phyloP scores from a whole-genome alignment of 2,888 invertebrate species.

The Ectemnius continuus region DNA sequence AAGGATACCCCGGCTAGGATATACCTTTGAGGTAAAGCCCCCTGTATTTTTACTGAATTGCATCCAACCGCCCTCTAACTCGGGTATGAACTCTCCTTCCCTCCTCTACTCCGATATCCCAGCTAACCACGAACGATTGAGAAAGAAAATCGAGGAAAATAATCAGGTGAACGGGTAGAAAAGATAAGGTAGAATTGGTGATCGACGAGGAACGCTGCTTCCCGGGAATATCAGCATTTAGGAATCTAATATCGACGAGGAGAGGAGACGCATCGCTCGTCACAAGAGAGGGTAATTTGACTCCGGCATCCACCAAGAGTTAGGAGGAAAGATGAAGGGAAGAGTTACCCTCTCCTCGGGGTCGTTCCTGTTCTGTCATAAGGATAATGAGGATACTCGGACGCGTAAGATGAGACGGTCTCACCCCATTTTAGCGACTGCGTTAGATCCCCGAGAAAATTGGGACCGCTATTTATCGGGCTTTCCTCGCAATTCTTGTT shows the following conservation, averaged over 20 bases:
- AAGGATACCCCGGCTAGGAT: conserved; percentile 46
- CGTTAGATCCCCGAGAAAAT: conserved; percentile 28
- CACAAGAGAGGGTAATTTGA: conserved; percentile 68
- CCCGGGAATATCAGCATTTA: conserved; percentile 62
- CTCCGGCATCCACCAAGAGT: conserved; percentile 58
- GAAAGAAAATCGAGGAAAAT: too few species aligned
- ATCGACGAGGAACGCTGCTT: conserved; percentile 5
- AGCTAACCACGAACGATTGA: neutral
- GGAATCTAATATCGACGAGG: conserved; percentile 71
- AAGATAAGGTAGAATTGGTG: neutral
- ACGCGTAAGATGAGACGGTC: conserved; percentile 45
- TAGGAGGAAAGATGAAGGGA: conserved; percentile 23
- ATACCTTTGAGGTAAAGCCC: conserved; percentile 69
- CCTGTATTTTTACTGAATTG: conserved; percentile 69
- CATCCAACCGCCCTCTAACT: conserved; percentile 34
- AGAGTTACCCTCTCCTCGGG: conserved; percentile 7
- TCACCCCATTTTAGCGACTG: conserved; percentile 44
- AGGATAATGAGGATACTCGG: conserved; percentile 65
- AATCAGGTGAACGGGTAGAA: too few species aligned
- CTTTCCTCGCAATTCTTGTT: too few species aligned
- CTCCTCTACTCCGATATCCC: neutral
- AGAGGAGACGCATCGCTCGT: conserved; percentile 43
- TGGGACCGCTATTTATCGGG: too few species aligned
- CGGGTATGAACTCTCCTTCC: conserved; percentile 4
- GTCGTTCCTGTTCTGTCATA: conserved; percentile 43